Evolutionary conservation across 2,888 invertebrate genomes (phyloP), one percentile per base, ranked within the genome.

Genomic region (Agriopis leucophaearia): DNA sequence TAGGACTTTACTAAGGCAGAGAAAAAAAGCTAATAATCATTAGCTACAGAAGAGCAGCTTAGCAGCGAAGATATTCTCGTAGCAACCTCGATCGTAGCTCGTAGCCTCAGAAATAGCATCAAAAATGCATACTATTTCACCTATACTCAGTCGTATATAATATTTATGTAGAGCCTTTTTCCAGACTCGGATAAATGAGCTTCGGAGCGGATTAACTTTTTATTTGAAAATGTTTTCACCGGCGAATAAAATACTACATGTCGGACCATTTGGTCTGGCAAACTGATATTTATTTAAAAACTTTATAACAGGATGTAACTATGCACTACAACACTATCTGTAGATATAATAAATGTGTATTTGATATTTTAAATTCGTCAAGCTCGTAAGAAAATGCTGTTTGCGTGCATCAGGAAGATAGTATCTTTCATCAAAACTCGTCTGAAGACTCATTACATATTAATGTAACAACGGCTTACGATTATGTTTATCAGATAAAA

Each of bases 41-140:
- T 10, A 8, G 45, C 45, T 45, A 45, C 8, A 4, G 45, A 45
- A 45, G 0, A 27, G 18, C 0, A 27, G 27, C 48, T 48, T 18
- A 18, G 10, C 50, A 27, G 50, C 50, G 27, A 55, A 38, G 15
- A 4, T 9, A 38, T 52, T 16, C 16, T 40, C 16, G 16, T 12
- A 54, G 16, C 36, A 38, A 36, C 55, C 55, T 55, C 18, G 40
- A 18, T 18, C 42, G 42, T 42, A 55, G 42, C 13, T 55, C 44
- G 55, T 44, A 55, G 27, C 42, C 13, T 55, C 42, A n/a, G 40
- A 55, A 9, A 55, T 27, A 27, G 42, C 44, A 27, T 55, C n/a
- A 55, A 55, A 55, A 55, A 55, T 55, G 55, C 55, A 55, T 55
- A 55, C 44, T 44, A 27, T 42, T 55, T 55, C 55, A 42, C 54